phyloP scores from a whole-genome alignment of 2,888 invertebrate species.

The Apomyelois bistriatella region DNA sequence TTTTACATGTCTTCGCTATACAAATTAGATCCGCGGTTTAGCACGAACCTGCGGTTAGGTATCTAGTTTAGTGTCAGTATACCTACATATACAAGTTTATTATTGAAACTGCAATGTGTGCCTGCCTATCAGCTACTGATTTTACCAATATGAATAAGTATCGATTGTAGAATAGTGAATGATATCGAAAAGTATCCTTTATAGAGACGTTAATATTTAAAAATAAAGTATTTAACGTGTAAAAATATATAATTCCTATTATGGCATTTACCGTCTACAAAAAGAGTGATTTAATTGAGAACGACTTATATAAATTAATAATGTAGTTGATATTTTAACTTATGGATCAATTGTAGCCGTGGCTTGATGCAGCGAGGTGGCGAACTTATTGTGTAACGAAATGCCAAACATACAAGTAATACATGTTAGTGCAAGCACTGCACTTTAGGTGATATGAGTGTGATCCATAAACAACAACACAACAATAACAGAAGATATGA shows the following conservation, averaged over 20 bases:
- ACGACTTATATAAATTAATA: constrained; percentile 63
- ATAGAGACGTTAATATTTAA: constrained; percentile 31
- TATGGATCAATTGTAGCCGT: constrained; percentile 45
- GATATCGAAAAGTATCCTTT: constrained; percentile 46
- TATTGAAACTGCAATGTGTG: constrained; percentile 49
- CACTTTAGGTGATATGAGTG: constrained; percentile 48
- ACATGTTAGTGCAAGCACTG: constrained; percentile 42
- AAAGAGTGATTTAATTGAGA: constrained; percentile 70
- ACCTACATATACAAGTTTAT: constrained; percentile 39
- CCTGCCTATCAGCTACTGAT: constrained; percentile 55
- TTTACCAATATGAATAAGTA: constrained; percentile 55
- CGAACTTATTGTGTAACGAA: constrained; percentile 34
- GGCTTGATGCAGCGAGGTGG: background rate
- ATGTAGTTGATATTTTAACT: constrained; percentile 61
- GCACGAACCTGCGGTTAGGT: constrained; percentile 2
- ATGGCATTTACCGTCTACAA: constrained; percentile 77
- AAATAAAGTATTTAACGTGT: constrained; percentile 52
- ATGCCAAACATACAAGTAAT: constrained; percentile 58
- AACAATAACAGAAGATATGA: background rate
- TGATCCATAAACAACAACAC: constrained; percentile 44
- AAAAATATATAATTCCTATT: constrained; percentile 73
- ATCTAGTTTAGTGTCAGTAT: constrained; percentile 45
- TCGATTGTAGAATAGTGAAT: constrained; percentile 36
- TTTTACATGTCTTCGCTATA: constrained; percentile 70
- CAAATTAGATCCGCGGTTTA: constrained; percentile 43